A percentile compares a stretch with the other conserved stretches of the same genome.
These are phyloP conservation scores for Nesoenas mayeri DNA, from an alignment of 2,113 vertebrate genomes.

Conservation along the genomic window DNA sequence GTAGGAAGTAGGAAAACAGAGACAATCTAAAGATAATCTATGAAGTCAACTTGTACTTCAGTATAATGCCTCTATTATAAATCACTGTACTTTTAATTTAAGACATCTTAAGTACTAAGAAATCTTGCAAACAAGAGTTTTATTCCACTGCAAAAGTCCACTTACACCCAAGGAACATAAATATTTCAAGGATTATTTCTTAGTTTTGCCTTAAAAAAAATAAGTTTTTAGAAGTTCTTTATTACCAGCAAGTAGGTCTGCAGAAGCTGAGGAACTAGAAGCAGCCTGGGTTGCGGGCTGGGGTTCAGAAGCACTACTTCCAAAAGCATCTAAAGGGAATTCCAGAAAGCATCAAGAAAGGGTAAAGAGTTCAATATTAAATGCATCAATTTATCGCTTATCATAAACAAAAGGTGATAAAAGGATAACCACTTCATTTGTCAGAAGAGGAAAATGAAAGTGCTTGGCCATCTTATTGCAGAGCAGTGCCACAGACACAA, in stretches of 20 bases:
- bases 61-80: background rate
- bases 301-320: conserved; percentile 80
- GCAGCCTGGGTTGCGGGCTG: conserved; percentile 82
- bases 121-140: background rate
- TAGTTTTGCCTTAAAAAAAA: background rate
- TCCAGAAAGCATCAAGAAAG: conserved; percentile 80
- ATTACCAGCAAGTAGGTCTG: conserved; percentile 94
- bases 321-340: conserved; percentile 88
- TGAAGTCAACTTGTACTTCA: background rate
- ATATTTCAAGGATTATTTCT: background rate
- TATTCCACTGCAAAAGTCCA: background rate
- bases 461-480: background rate
- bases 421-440: background rate
- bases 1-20: background rate
- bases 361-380: conserved; percentile 58
- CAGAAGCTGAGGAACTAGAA: conserved; percentile 83
- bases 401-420: background rate
- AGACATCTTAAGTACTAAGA: background rate
- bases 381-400: background rate
- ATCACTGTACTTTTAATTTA: background rate
- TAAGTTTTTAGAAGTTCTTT: conserved; percentile 12
- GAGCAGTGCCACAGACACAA: background rate
- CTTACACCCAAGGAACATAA: background rate
- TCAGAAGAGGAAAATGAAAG: background rate
- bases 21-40: background rate